phyloP scores from a whole-genome alignment of 2,888 invertebrate species.

The Philopedon plagiatum region DNA sequence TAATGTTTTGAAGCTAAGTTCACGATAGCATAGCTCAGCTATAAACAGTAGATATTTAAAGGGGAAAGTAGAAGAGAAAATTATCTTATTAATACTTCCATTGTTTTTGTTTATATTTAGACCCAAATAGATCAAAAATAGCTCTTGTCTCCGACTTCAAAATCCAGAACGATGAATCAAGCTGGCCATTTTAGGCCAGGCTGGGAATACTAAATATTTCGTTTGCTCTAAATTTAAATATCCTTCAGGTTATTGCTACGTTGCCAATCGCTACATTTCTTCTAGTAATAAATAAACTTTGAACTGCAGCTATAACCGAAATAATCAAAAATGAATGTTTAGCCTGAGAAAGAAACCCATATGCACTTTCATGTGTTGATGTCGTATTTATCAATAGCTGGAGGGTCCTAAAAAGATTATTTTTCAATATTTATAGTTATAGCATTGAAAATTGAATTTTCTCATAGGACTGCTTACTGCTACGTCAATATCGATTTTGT shows the following conservation, averaged over 20 bases:
- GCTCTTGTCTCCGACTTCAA: slow-evolving; percentile 30
- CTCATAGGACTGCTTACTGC: too few relatives aligned
- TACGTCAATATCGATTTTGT: too few relatives aligned
- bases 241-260: slow-evolving; percentile 28
- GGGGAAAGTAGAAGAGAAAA: too few relatives aligned
- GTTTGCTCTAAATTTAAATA: slow-evolving; percentile 40
- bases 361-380: neutral
- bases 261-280: slow-evolving; percentile 22
- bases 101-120: slow-evolving; percentile 24
- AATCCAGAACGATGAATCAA: slow-evolving; percentile 48
- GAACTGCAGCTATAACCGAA: too few relatives aligned
- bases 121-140: slow-evolving; percentile 42
- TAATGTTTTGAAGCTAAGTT: too few relatives aligned
- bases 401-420: too few relatives aligned
- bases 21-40: too few relatives aligned
- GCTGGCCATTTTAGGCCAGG: slow-evolving; percentile 44
- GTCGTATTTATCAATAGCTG: too few relatives aligned
- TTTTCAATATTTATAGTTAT: too few relatives aligned
- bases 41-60: too few relatives aligned
- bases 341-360: neutral
- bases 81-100: neutral
- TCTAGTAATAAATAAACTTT: neutral
- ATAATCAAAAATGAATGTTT: too few relatives aligned
- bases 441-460: too few relatives aligned
- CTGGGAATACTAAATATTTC: slow-evolving; percentile 20